phyloP scores from a whole-genome alignment of 2,888 invertebrate genomes.

The Allophyes oxyacanthae region DNA sequence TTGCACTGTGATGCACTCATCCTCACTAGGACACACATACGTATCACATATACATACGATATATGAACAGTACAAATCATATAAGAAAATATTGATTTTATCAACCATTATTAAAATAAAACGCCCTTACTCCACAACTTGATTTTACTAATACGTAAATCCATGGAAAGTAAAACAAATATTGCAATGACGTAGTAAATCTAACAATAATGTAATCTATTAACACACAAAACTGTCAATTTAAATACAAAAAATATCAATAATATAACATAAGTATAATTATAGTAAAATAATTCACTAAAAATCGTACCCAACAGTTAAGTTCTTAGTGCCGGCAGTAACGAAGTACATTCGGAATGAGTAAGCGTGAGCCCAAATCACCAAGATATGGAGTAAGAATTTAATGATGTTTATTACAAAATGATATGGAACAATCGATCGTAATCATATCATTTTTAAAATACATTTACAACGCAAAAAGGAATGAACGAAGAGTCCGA shows the following conservation, averaged over 20 bases:
- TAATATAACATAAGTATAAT: constrained; percentile 68
- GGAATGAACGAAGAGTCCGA: constrained; percentile 25
- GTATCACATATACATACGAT: constrained; percentile 32
- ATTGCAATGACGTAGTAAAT: constrained; percentile 49
- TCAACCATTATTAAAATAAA: constrained; percentile 68
- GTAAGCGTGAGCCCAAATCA: constrained; percentile 56
- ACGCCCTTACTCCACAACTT: constrained; percentile 71
- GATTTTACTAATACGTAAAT: constrained; percentile 55
- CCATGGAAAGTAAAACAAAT: constrained; percentile 46
- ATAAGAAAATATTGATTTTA: constrained; percentile 61
- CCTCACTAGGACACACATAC: constrained; percentile 29
- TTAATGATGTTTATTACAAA: constrained; percentile 62
- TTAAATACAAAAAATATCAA: constrained; percentile 71
- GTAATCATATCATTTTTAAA: constrained; percentile 56
- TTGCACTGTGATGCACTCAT: constrained; percentile 57
- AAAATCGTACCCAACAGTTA: constrained; percentile 60
- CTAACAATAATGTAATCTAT: constrained; percentile 60
- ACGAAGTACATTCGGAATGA: constrained; percentile 51
- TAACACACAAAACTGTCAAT: constrained; percentile 66
- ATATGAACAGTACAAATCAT: constrained; percentile 64
- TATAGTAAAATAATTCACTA: constrained; percentile 69
- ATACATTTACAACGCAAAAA: constrained; percentile 53
- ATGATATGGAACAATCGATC: constrained; percentile 63
- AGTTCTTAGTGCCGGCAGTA: constrained; percentile 54
- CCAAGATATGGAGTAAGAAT: constrained; percentile 71